phyloP scores from a whole-genome alignment of 2,888 invertebrate species.

The Cetonia aurata region DNA sequence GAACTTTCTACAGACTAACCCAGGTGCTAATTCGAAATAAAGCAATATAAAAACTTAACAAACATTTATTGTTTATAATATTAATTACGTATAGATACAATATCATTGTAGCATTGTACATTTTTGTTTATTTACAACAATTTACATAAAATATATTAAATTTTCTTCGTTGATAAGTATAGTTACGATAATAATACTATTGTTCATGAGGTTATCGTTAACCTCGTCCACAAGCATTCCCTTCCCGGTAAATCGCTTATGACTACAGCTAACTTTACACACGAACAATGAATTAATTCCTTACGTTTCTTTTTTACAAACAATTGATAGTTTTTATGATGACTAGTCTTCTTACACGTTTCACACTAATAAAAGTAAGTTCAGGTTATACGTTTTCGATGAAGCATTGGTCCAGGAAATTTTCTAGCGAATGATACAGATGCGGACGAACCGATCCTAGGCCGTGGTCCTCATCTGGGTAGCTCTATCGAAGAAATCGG shows the following conservation, averaged over 20 bases:
- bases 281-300: constrained; percentile 6
- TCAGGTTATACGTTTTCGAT: constrained; percentile 52
- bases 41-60: constrained; percentile 28
- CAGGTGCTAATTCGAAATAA: constrained; percentile 6
- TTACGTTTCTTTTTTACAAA: constrained; percentile 9
- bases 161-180: background rate
- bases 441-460: constrained; percentile 85
- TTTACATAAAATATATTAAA: constrained; percentile 11
- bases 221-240: background rate
- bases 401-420: constrained; percentile 79
- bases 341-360: constrained; percentile 26
- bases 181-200: constrained; percentile 22
- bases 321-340: constrained; percentile 19
- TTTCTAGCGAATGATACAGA: constrained; percentile 89
- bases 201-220: constrained; percentile 5
- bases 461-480: constrained; percentile 95
- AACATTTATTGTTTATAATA: constrained; percentile 28
- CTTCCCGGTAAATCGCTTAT: too few relatives aligned
- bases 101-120: constrained; percentile 1
- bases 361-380: constrained; percentile 21
- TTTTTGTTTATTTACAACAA: constrained; percentile 29
- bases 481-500: constrained; percentile 76
- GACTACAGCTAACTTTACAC: too few relatives aligned
- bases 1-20: too few relatives aligned
- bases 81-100: constrained; percentile 17